phyloP scores from a whole-genome alignment of 2,888 invertebrate species.

The Argyresthia goedartella region DNA sequence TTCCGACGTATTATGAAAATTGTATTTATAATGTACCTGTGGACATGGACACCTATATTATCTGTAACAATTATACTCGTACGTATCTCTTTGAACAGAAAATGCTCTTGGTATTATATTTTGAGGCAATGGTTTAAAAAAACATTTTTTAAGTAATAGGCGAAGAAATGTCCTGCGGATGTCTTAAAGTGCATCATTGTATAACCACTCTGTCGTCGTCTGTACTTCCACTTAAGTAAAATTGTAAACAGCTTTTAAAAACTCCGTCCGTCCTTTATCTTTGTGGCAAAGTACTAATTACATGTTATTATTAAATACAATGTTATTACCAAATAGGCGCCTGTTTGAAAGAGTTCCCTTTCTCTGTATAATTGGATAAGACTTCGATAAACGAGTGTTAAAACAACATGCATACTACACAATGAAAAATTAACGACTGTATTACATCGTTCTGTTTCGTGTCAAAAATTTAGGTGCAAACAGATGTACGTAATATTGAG shows the following conservation, averaged over 20 bases:
- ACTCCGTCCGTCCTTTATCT: conserved; percentile 59
- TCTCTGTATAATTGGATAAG: conserved; percentile 27
- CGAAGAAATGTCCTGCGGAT: too few relatives aligned
- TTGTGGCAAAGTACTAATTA: conserved; percentile 60
- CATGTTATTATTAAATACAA: conserved; percentile 65
- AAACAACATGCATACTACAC: conserved; percentile 29
- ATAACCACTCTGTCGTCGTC: conserved; percentile 22
- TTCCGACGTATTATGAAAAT: too few relatives aligned
- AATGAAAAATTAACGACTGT: conserved; percentile 35
- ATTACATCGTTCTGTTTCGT: conserved; percentile 29
- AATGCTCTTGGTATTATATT: too few relatives aligned
- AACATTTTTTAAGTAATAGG: too few relatives aligned
- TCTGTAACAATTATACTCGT: too few relatives aligned
- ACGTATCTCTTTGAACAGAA: too few relatives aligned
- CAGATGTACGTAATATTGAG: conserved; percentile 22
- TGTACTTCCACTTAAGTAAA: conserved; percentile 53
- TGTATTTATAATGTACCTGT: too few relatives aligned
- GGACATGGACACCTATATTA: too few relatives aligned
- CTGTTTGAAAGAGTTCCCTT: conserved; percentile 26
- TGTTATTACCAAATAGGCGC: conserved; percentile 52
- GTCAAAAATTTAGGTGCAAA: conserved; percentile 29
- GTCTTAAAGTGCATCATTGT: too few relatives aligned
- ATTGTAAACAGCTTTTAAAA: conserved; percentile 65
- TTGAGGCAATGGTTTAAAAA: too few relatives aligned
- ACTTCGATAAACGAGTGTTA: conserved; percentile 38